Evolutionary conservation across 1,140 invertebrate species (phyloP).

Genomic region (Drosophila willistoni): DNA sequence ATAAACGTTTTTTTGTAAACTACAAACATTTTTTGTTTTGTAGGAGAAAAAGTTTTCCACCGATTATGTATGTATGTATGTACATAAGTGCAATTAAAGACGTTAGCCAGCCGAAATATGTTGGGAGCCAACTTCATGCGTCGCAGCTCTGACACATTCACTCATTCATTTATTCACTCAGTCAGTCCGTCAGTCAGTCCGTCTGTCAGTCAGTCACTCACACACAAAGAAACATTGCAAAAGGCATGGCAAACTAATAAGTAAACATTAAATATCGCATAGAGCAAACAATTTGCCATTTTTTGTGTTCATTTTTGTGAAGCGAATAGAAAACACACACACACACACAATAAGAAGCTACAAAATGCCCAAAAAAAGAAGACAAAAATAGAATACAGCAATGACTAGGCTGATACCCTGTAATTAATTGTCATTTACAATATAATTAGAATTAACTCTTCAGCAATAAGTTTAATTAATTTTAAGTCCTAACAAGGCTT

Average conservation of each 20-base stretch:
- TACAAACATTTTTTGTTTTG: not conserved
- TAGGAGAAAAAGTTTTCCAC: too few species aligned
- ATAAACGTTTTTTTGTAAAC: not conserved
- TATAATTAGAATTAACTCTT: too few species aligned
- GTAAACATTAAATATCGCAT: constrained; percentile 18
- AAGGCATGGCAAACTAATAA: constrained; percentile 21
- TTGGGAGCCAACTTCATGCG: constrained; percentile 9
- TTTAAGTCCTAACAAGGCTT: too few species aligned
- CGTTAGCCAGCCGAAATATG: constrained; percentile 33
- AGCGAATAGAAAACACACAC: not conserved
- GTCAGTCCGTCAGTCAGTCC: not conserved
- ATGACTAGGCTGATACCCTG: not conserved
- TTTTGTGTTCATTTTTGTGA: constrained; percentile 9
- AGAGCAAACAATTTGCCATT: constrained; percentile 24
- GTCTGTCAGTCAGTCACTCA: constrained; percentile 2
- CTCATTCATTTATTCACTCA: constrained; percentile 18
- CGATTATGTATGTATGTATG: constrained; percentile 10
- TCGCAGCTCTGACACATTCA: constrained; percentile 33
- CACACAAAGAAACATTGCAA: constrained; percentile 18
- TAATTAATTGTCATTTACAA: not conserved
- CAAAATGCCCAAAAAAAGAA: not conserved
- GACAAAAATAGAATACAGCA: not conserved
- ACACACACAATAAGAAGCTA: constrained; percentile 1
- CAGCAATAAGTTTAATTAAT: too few species aligned
- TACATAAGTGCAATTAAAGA: constrained; percentile 50